phyloP scores from a whole-genome alignment of 2,888 invertebrate genomes.

The Drosophila formosana region DNA sequence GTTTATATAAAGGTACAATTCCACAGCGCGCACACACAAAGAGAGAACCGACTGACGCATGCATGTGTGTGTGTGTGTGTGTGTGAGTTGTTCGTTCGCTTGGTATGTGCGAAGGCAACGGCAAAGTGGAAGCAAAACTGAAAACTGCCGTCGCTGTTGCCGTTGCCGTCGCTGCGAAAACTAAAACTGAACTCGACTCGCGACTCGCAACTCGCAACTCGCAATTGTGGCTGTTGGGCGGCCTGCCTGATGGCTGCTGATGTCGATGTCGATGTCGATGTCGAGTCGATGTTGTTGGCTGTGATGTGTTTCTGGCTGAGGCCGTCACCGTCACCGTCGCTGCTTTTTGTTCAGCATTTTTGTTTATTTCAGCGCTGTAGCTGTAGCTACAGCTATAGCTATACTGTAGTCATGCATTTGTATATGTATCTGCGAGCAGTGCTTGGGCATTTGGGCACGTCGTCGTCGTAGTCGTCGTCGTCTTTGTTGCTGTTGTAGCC shows the following conservation, averaged over 20 bases:
- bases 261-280: background rate
- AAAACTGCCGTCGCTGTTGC: conserved; percentile 64
- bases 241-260: conserved; percentile 21
- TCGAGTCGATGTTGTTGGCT: background rate
- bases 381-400: conserved; percentile 44
- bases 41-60: conserved; percentile 35
- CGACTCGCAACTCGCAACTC: conserved; percentile 47
- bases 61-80: conserved; percentile 33
- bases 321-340: conserved; percentile 40
- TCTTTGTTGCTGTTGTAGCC: conserved; percentile 44
- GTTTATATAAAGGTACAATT: conserved; percentile 80
- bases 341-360: conserved; percentile 78
- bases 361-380: conserved; percentile 76
- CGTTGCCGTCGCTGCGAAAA: conserved; percentile 67
- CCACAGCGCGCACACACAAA: conserved; percentile 51
- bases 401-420: conserved; percentile 51
- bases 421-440: conserved; percentile 64
- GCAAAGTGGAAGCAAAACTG: conserved; percentile 57
- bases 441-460: conserved; percentile 67
- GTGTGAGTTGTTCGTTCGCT: conserved; percentile 38
- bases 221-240: conserved; percentile 54
- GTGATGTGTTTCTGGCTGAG: conserved; percentile 47
- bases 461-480: conserved; percentile 41
- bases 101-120: conserved; percentile 76
- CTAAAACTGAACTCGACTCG: conserved; percentile 78